Percentiles rank a stretch among this genome's conserved stretches.
Conservation (phyloP, 2,113 vertebrate species). For the Aspidoscelis tigris region DNA sequence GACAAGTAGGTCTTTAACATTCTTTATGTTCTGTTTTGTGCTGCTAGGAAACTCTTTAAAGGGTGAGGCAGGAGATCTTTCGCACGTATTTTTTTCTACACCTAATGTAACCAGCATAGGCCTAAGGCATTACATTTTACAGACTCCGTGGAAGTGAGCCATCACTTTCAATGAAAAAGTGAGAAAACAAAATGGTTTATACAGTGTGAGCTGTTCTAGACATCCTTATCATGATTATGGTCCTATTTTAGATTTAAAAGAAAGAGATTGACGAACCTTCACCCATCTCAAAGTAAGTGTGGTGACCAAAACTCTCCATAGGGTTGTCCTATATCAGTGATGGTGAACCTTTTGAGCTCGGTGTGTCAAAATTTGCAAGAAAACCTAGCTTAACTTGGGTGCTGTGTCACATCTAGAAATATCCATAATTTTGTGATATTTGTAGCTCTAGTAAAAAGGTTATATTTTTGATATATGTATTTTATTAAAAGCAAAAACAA, state of each 20-base stretch:
- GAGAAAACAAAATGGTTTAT: neutral
- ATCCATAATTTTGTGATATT: too few relatives aligned
- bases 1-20: slow-evolving; percentile 57
- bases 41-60: slow-evolving; percentile 57
- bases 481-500: too few relatives aligned
- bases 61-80: slow-evolving; percentile 31
- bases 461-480: too few relatives aligned
- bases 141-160: neutral
- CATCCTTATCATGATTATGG: neutral
- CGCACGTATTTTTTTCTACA: neutral
- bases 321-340: too few relatives aligned
- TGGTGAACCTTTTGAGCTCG: too few relatives aligned
- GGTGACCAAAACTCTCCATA: too few relatives aligned
- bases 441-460: too few relatives aligned
- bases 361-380: too few relatives aligned
- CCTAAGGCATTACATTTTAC: neutral
- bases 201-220: neutral
- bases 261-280: neutral
- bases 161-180: neutral
- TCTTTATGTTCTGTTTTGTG: slow-evolving; percentile 53
- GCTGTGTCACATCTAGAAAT: too few relatives aligned
- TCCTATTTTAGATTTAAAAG: neutral
- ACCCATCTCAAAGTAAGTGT: neutral
- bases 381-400: too few relatives aligned
- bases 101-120: neutral